phyloP scores from a whole-genome alignment of 1,140 invertebrate genomes.

The Cepaea nemoralis region DNA sequence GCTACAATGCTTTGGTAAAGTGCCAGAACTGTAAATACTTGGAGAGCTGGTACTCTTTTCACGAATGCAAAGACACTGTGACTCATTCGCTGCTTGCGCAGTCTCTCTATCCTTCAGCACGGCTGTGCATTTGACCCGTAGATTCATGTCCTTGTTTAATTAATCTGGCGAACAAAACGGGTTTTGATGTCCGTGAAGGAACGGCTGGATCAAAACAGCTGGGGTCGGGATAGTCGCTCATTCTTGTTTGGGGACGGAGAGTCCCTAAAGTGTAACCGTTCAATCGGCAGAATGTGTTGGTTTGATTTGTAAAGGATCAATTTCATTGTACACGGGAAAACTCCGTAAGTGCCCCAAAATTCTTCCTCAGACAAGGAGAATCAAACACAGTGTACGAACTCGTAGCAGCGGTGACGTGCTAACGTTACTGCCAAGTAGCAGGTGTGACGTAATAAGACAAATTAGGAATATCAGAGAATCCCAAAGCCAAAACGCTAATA shows the following conservation, averaged over 20 bases:
- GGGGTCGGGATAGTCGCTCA: background rate
- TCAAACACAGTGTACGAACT: no score
- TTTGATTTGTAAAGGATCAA: no score
- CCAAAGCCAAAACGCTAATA: no score
- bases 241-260: background rate
- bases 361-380: no score
- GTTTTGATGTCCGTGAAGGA: background rate
- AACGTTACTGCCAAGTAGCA: no score
- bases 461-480: no score
- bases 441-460: no score
- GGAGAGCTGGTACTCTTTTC: background rate
- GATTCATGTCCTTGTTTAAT: constrained; percentile 16
- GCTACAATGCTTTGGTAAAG: background rate
- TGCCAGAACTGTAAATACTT: constrained; percentile 21
- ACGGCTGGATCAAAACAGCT: background rate
- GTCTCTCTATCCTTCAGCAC: background rate
- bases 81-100: background rate
- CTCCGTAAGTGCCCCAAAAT: no score
- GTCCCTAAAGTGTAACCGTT: background rate
- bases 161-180: background rate
- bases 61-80: background rate
- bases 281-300: no score
- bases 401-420: no score
- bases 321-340: no score
- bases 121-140: constrained; percentile 7